Conservation (phyloP, 2,888 invertebrate genomes). For the Callinectes sapidus region DNA sequence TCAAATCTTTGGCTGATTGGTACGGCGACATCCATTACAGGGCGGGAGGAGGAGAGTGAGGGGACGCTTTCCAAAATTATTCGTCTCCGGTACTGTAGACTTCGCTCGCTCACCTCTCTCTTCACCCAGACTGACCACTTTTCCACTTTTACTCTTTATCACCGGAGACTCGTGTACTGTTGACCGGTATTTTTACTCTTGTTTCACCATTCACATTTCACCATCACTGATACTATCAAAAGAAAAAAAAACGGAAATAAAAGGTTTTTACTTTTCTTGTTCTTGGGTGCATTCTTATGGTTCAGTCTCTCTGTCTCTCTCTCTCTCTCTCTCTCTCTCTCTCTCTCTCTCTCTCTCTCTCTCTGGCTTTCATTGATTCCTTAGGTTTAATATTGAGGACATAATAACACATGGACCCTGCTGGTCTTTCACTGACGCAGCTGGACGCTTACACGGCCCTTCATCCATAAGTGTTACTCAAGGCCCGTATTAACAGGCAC, state of each 20-base stretch:
- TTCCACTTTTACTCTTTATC: not conserved
- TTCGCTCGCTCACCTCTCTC: not conserved
- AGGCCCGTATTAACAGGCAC: not conserved
- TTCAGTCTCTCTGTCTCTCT: not conserved
- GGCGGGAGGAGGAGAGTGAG: not conserved
- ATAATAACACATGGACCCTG: not conserved
- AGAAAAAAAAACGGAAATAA: not conserved
- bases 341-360: not conserved
- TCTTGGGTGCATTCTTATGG: not conserved
- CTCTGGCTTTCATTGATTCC: not conserved
- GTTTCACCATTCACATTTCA: not conserved
- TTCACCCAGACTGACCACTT: not conserved
- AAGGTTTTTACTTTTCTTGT: not conserved
- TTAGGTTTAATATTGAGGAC: not conserved
- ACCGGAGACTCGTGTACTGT: not conserved
- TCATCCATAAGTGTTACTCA: not conserved
- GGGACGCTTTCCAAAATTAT: conserved; percentile 32
- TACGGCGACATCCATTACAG: conserved; percentile 56
- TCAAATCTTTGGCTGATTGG: conserved; percentile 67
- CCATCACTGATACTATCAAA: not conserved
- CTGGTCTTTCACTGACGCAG: not conserved
- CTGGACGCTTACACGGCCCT: not conserved
- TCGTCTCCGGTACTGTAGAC: not conserved
- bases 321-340: not conserved
- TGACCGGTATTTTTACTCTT: not conserved